These are phyloP conservation scores for Molothrus ater DNA, from an alignment of 2,797 vertebrate species.

Conservation along the genomic window DNA sequence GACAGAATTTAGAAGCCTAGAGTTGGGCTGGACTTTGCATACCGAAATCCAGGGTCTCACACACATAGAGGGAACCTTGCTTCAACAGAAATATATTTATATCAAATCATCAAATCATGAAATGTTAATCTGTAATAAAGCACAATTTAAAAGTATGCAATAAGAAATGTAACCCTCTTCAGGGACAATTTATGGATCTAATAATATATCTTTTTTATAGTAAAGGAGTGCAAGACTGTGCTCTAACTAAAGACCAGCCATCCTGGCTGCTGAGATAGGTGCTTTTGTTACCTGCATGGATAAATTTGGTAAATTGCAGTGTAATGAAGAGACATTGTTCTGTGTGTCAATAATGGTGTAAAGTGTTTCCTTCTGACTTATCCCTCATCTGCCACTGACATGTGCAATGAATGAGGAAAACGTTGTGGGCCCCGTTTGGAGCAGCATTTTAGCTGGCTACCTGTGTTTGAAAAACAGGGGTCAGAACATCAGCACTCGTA, in stretches of 20 bases:
- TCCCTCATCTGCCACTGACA: background rate
- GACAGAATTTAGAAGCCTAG: background rate
- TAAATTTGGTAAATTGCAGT: background rate
- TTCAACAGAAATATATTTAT: constrained; percentile 18
- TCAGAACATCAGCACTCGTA: background rate
- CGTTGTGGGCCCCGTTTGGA: background rate
- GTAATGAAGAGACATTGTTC: background rate
- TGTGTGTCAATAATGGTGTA: background rate
- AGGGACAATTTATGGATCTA: constrained; percentile 10
- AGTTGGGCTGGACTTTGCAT: background rate
- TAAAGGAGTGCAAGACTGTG: background rate
- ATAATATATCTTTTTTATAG: constrained; percentile 34
- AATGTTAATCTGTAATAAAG: background rate
- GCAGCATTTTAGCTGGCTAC: background rate
- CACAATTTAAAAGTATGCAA: constrained; percentile 24
- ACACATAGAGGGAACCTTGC: background rate
- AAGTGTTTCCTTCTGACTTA: background rate
- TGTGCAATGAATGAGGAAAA: background rate
- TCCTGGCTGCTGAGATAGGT: background rate
- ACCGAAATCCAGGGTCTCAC: background rate
- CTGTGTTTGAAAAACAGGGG: background rate
- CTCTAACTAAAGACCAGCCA: background rate
- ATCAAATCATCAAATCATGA: constrained; percentile 49
- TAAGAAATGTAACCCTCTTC: constrained; percentile 4
- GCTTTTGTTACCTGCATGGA: background rate